A percentile compares a stretch with the other conserved stretches of the same genome.
phyloP scores from a whole-genome alignment of 2,888 invertebrate species.

The Drosophila flavopinicola region DNA sequence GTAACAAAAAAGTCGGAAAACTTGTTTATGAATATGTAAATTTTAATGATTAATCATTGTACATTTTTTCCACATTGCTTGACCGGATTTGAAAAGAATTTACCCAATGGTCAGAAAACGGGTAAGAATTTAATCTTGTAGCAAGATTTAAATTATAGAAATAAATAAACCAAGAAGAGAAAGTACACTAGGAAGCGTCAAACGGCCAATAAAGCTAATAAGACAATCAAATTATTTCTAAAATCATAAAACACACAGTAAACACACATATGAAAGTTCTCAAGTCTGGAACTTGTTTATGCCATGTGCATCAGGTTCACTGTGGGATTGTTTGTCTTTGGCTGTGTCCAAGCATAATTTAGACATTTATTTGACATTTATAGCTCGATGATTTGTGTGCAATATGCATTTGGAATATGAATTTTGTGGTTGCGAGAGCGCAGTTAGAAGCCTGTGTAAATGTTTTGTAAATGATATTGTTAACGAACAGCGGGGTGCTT shows the following conservation, averaged over 20 bases:
- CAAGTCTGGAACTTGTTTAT: neutral
- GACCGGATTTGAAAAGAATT: too few relatives aligned
- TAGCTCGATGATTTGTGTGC: conserved; percentile 44
- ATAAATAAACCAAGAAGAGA: neutral
- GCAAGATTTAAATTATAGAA: neutral
- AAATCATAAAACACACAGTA: neutral
- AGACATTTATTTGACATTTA: conserved; percentile 42
- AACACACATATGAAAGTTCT: conserved; percentile 1
- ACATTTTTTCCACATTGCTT: too few relatives aligned
- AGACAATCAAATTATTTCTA: neutral
- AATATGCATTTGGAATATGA: conserved; percentile 23
- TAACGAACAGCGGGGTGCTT: conserved; percentile 35
- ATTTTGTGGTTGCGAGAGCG: conserved; percentile 3
- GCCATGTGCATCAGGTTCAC: neutral
- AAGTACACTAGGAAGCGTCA: neutral
- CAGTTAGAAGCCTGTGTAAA: conserved; percentile 24
- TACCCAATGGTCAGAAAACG: too few relatives aligned
- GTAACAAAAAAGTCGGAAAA: too few relatives aligned
- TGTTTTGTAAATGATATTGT: conserved; percentile 40
- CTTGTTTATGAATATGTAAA: too few relatives aligned
- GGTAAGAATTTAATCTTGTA: neutral
- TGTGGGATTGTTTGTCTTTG: neutral
- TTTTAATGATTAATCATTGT: too few relatives aligned
- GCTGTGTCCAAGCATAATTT: conserved; percentile 24
- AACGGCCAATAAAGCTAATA: conserved; percentile 2